These are phyloP conservation scores for Drosophila sp. DNA, from an alignment of 1,140 invertebrate species.

Conservation along the genomic window DNA sequence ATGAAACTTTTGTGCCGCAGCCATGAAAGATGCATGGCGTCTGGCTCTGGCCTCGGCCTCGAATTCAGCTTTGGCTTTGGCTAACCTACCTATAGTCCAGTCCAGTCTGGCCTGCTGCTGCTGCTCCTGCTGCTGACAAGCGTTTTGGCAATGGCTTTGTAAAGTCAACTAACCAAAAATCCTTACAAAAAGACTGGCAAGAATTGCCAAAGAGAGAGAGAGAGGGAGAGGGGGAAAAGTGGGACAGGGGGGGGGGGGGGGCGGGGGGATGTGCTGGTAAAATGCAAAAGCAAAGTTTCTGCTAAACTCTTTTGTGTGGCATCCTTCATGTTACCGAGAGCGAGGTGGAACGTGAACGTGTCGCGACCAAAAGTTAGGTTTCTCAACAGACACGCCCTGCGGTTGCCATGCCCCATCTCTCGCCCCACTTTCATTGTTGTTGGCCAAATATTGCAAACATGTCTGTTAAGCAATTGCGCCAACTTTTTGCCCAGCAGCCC, in stretches of 20 bases:
- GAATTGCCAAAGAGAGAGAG: slow-evolving; percentile 1
- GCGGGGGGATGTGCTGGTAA: slow-evolving; percentile 20
- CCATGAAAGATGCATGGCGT: slow-evolving; percentile 64
- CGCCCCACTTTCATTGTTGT: neutral
- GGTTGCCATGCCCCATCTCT: slow-evolving; percentile 10
- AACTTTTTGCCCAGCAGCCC: slow-evolving; percentile 54
- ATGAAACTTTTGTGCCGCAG: slow-evolving; percentile 70
- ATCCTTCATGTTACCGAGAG: slow-evolving; percentile 33
- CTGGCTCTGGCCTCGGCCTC: slow-evolving; percentile 16
- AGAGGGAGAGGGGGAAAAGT: neutral
- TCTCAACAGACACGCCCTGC: slow-evolving; percentile 28
- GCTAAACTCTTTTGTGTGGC: slow-evolving; percentile 71
- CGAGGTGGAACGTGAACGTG: slow-evolving; percentile 49
- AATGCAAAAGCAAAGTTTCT: slow-evolving; percentile 73
- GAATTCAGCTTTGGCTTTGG: neutral
- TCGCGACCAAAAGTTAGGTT: slow-evolving; percentile 61
- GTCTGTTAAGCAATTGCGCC: slow-evolving; percentile 49
- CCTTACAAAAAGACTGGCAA: slow-evolving; percentile 54
- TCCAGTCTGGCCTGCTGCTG: slow-evolving; percentile 23
- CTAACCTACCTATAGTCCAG: neutral
- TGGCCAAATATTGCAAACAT: slow-evolving; percentile 34
- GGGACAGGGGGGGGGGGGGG: slow-evolving; percentile 12
- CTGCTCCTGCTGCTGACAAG: slow-evolving; percentile 57
- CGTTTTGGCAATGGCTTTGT: slow-evolving; percentile 64
- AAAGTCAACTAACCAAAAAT: slow-evolving; percentile 73